Percentiles rank a stretch among this genome's conserved stretches.
These are phyloP conservation scores for Artibeus jamaicensis DNA, from an alignment of 2,797 vertebrate genomes.

Conservation along the genomic window DNA sequence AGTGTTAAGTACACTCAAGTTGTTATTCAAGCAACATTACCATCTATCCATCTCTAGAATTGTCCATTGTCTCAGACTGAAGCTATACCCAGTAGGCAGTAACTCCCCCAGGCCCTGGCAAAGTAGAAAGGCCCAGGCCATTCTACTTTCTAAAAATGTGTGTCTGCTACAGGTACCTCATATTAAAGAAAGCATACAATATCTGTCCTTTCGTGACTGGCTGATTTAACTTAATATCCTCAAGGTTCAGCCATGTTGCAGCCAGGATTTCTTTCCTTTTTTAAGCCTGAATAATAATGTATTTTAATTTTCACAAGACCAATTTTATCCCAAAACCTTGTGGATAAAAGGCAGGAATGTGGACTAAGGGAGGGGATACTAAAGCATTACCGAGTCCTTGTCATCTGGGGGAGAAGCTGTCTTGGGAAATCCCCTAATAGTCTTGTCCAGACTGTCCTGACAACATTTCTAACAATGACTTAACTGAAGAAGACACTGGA, in stretches of 20 bases:
- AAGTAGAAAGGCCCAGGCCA: no score
- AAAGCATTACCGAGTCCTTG: background rate
- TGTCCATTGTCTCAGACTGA: background rate
- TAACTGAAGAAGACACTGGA: background rate
- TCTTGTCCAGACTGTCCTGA: background rate
- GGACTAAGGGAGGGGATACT: accelerated
- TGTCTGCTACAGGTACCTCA: background rate
- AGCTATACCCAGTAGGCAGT: background rate
- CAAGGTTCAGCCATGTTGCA: background rate
- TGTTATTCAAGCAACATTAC: background rate
- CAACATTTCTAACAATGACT: background rate
- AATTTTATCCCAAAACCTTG: background rate
- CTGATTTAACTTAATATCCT: background rate
- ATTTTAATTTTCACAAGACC: background rate
- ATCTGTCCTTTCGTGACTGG: background rate
- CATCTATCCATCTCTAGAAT: background rate
- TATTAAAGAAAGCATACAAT: background rate
- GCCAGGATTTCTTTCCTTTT: background rate
- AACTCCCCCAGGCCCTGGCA: background rate
- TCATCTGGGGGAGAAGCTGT: background rate
- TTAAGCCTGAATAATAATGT: background rate
- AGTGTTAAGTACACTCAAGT: background rate
- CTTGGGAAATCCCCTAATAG: background rate
- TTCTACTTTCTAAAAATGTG: background rate
- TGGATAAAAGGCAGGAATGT: background rate